phyloP scores from a whole-genome alignment of 1,140 invertebrate genomes.

The Polyergus mexicanus region DNA sequence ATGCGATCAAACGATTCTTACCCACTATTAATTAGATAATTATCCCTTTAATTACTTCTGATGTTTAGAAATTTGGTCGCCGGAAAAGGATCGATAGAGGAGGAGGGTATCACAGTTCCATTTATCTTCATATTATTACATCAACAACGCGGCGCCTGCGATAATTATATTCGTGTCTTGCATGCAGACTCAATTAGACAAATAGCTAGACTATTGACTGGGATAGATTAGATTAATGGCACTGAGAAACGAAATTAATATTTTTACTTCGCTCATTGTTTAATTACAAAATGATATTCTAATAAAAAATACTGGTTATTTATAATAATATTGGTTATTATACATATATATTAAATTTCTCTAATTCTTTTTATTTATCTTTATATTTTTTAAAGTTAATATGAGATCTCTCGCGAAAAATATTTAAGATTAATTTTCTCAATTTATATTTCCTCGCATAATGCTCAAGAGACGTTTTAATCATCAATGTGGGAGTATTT shows the following conservation, averaged over 20 bases:
- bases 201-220: neutral
- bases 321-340: too few relatives aligned
- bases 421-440: neutral
- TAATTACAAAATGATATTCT: neutral
- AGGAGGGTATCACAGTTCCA: conserved; percentile 5
- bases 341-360: too few relatives aligned
- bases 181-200: neutral
- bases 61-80: conserved; percentile 16
- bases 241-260: neutral
- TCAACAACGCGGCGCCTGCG: conserved; percentile 13
- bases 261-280: neutral
- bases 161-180: conserved; percentile 44
- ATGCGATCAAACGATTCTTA: conserved; percentile 3
- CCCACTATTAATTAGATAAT: neutral
- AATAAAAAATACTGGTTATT: neutral
- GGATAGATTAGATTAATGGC: conserved; percentile 16
- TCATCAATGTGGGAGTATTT: neutral
- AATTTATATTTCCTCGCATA: neutral
- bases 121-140: conserved; percentile 29
- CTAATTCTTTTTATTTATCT: neutral
- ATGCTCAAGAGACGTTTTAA: neutral
- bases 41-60: neutral
- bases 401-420: neutral
- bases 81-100: neutral
- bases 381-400: neutral